Conservation (phyloP, 2,888 invertebrate species). For the Scaptomyza reducta region DNA sequence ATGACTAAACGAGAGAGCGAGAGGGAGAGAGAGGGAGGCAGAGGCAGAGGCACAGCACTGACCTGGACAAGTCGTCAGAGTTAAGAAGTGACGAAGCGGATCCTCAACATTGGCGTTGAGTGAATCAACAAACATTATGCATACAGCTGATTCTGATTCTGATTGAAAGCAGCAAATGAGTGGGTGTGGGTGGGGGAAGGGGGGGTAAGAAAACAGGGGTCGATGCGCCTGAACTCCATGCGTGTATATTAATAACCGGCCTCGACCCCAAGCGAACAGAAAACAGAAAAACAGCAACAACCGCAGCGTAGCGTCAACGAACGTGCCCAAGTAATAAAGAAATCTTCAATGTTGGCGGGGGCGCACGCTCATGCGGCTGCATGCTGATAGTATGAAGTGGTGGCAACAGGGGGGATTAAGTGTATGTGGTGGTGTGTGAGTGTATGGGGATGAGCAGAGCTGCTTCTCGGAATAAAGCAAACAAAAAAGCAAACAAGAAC, state of each 20-base stretch:
- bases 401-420: conserved; percentile 5
- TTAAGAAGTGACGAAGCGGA: conserved; percentile 61
- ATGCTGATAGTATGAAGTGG: conserved; percentile 27
- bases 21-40: neutral
- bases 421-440: conserved; percentile 13
- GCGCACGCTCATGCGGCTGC: conserved; percentile 53
- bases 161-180: conserved; percentile 37
- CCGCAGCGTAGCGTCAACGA: conserved; percentile 44
- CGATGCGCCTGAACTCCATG: conserved; percentile 64
- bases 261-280: conserved; percentile 71
- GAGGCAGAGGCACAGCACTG: conserved; percentile 47
- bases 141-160: conserved; percentile 73
- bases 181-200: neutral
- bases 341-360: conserved; percentile 69
- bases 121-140: conserved; percentile 73
- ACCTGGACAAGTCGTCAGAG: conserved; percentile 67
- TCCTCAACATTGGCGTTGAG: conserved; percentile 62
- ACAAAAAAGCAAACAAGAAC: conserved; percentile 45
- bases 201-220: conserved; percentile 36
- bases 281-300: too few species aligned
- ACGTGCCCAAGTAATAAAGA: conserved; percentile 79
- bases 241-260: conserved; percentile 80
- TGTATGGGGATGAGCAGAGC: conserved; percentile 17
- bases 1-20: conserved; percentile 5
- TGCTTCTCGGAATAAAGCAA: conserved; percentile 55